These are phyloP conservation scores for Apis cerana DNA, from an alignment of 1,140 invertebrate species.

Conservation along the genomic window DNA sequence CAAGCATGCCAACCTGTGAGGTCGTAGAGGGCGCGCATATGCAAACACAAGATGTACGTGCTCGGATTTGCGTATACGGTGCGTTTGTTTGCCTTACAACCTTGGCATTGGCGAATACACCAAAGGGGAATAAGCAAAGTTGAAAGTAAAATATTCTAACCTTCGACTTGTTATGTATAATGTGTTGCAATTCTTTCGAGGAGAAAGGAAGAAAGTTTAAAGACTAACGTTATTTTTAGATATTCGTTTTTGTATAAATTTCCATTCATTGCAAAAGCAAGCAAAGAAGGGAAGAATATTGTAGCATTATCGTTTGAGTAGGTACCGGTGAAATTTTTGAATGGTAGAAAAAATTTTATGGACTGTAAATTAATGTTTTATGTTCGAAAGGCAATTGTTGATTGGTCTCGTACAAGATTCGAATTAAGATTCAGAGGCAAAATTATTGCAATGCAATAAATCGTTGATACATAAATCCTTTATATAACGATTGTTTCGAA, in stretches of 20 bases:
- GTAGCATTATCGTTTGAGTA: too few species aligned
- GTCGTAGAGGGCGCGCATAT: conserved; percentile 49
- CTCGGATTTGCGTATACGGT: conserved; percentile 47
- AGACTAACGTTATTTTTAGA: not conserved
- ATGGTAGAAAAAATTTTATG: too few species aligned
- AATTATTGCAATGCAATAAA: too few species aligned
- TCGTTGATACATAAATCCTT: too few species aligned
- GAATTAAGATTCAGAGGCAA: too few species aligned
- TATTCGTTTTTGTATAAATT: not conserved
- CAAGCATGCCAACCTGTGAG: conserved; percentile 1
- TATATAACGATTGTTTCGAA: too few species aligned
- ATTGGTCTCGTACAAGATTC: too few species aligned
- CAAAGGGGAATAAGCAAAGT: not conserved
- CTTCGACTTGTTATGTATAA: not conserved
- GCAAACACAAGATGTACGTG: conserved; percentile 55
- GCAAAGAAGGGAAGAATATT: too few species aligned
- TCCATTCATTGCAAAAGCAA: too few species aligned
- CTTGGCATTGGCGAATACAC: conserved; percentile 53
- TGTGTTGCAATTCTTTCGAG: not conserved
- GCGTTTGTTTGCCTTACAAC: conserved; percentile 48
- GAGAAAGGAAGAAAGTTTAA: not conserved
- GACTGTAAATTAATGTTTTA: too few species aligned
- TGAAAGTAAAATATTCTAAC: conserved; percentile 1
- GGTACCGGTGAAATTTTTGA: too few species aligned
- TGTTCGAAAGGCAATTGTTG: too few species aligned